Evolutionary conservation across 2,113 vertebrate genomes (phyloP).

Genomic region (Triplophysa rosa): DNA sequence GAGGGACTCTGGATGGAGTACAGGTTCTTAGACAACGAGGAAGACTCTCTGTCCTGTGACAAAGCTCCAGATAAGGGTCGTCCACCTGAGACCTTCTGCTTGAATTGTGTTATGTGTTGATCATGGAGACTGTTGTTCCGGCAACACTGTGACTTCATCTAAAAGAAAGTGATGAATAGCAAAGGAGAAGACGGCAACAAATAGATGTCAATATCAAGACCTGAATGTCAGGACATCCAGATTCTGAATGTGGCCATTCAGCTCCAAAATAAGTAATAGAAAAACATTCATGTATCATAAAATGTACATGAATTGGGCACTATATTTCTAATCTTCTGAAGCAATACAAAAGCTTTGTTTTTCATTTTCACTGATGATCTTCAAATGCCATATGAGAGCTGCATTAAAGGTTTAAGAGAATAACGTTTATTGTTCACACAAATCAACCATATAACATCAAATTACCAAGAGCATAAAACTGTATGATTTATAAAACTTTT

Average conservation of each 20-base stretch:
- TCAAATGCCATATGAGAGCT: too few relatives aligned
- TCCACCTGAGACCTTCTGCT: conserved; percentile 82
- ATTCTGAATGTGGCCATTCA: background rate
- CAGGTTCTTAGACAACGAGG: conserved; percentile 79
- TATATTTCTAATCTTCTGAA: too few relatives aligned
- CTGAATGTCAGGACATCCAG: background rate
- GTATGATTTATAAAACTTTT: too few relatives aligned
- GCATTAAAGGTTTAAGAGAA: too few relatives aligned
- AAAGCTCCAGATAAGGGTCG: conserved; percentile 73
- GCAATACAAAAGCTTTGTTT: too few relatives aligned
- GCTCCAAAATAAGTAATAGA: background rate
- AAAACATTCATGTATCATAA: too few relatives aligned
- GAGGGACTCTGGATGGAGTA: conserved; percentile 72
- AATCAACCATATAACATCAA: too few relatives aligned
- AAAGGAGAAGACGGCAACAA: background rate
- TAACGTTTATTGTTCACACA: too few relatives aligned
- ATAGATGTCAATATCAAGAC: background rate
- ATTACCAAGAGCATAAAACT: too few relatives aligned
- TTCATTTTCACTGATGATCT: too few relatives aligned
- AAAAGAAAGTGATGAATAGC: conserved; percentile 53
- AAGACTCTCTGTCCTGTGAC: conserved; percentile 78
- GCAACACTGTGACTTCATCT: conserved; percentile 80
- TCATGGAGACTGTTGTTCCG: conserved; percentile 75
- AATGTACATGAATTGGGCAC: too few relatives aligned
- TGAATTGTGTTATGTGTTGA: conserved; percentile 75